phyloP scores from a whole-genome alignment of 2,888 invertebrate genomes.

The Lasioglossum lativentre region DNA sequence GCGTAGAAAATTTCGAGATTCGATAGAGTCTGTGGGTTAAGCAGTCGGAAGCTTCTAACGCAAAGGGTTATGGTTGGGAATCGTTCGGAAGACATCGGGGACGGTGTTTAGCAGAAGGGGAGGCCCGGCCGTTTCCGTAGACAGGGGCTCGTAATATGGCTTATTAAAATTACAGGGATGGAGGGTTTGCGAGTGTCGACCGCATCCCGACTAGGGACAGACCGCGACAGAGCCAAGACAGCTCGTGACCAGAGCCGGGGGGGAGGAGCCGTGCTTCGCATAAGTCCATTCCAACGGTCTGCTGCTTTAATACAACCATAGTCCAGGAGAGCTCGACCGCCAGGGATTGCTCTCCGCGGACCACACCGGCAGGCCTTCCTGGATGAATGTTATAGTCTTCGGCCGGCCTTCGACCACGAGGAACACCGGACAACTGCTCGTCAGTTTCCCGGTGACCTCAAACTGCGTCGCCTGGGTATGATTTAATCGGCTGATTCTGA shows the following conservation, averaged over 20 bases:
- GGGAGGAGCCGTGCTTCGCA: slow-evolving; percentile 74
- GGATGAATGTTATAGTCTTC: slow-evolving; percentile 83
- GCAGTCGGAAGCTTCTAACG: not conserved
- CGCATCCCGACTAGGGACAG: slow-evolving; percentile 80
- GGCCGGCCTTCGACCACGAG: slow-evolving; percentile 72
- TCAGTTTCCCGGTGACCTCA: slow-evolving; percentile 19
- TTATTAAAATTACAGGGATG: slow-evolving; percentile 83
- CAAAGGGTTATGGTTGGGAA: not conserved
- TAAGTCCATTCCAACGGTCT: slow-evolving; percentile 69
- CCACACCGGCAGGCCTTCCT: slow-evolving; percentile 65
- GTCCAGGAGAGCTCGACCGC: slow-evolving; percentile 78
- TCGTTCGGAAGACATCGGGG: slow-evolving; percentile 14
- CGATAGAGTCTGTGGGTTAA: not conserved
- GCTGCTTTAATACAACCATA: slow-evolving; percentile 70
- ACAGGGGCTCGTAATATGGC: slow-evolving; percentile 79
- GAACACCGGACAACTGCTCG: slow-evolving; percentile 70
- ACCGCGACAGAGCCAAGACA: slow-evolving; percentile 79
- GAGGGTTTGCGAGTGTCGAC: slow-evolving; percentile 74
- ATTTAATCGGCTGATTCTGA: slow-evolving; percentile 33
- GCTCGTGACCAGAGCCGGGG: slow-evolving; percentile 81
- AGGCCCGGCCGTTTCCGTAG: slow-evolving; percentile 73
- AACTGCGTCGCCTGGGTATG: slow-evolving; percentile 10
- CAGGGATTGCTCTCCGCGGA: slow-evolving; percentile 80
- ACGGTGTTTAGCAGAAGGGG: slow-evolving; percentile 54
- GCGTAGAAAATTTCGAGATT: not conserved